Conservation (phyloP, 2,888 invertebrate genomes). For the Achlya flavicornis region DNA sequence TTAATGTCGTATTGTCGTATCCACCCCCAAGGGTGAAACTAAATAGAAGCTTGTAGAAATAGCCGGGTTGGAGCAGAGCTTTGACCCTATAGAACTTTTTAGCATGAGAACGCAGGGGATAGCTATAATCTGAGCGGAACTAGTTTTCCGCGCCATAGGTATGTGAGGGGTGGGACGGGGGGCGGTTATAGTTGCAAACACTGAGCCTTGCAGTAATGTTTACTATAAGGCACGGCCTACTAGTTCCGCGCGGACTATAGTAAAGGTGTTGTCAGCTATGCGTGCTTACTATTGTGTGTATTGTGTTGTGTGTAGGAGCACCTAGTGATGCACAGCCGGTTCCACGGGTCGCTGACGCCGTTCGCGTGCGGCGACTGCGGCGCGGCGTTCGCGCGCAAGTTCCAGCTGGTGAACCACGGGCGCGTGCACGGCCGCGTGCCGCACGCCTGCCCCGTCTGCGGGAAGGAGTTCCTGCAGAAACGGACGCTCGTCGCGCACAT, state of each 20-base stretch:
- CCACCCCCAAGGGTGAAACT: too few relatives aligned
- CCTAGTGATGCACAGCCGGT: slow-evolving; percentile 92
- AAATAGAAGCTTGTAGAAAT: too few relatives aligned
- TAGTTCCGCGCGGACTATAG: too few relatives aligned
- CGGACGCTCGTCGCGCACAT: slow-evolving; percentile 92
- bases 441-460: slow-evolving; percentile 91
- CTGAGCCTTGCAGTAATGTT: too few relatives aligned
- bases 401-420: slow-evolving; percentile 93
- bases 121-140: too few relatives aligned
- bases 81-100: too few relatives aligned
- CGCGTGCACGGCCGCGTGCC: slow-evolving; percentile 91
- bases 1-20: too few relatives aligned
- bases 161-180: neutral
- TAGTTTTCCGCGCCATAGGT: too few relatives aligned
- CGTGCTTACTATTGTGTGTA: neutral
- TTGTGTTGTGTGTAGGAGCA: slow-evolving; percentile 74
- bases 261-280: too few relatives aligned
- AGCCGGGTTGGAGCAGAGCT: too few relatives aligned
- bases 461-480: slow-evolving; percentile 93
- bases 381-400: slow-evolving; percentile 92
- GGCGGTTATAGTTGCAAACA: neutral
- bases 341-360: slow-evolving; percentile 98
- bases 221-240: too few relatives aligned
- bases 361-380: slow-evolving; percentile 97
- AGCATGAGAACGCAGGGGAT: too few relatives aligned